Evolutionary conservation across 2,113 vertebrate genomes (phyloP), one percentile per base, ranked within the genome.

Genomic region (Podarcis cretensis): DNA sequence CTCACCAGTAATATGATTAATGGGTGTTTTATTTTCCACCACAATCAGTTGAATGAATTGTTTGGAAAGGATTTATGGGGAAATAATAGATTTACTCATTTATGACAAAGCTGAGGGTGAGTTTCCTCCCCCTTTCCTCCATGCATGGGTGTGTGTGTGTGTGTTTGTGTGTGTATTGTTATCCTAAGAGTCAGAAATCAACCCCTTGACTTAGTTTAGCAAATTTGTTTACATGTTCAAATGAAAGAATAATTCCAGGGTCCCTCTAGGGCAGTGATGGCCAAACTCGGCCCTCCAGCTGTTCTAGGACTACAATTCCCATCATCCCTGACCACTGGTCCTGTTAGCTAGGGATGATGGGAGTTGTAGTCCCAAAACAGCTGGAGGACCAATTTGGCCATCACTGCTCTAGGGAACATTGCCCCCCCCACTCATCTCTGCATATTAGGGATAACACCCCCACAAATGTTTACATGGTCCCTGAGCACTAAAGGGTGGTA

Each of bases 1-100:
- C 90, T 92, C 86, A 23, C 78, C 85, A 48, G 21, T 93, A 37
- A 59, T 25, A 82, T 92, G 93, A 94, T 95, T 95, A 95, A 95
- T 23, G 92, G 90, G 91, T 37, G 2, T 32, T 83, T 83, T 54
- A 88, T 84, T 9, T 81, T 84, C 85, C 87, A 82, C 89, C 9
- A 77, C 23, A 63, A 90, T 89, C 80, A 73, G 82, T 65, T 30
- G 43, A 83, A n/a, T 8, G 85, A 85, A 48, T 81, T 43, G 30
- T 90, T 81, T 25, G 81, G 81, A 63, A 82, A 69, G 85, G 35
- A 69, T 85, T 92, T 88, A 30, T 8, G 12, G 65, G 84, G 86
- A 66, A 90, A 84, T n/a, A 66, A 89, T 23, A 69, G 74, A 37
- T 92, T 89, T 84, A 79, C 83, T 83, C 59, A 1, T 48, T 87